Evolutionary conservation across 2,113 vertebrate species (phyloP).

Genomic region (Anarrhichthys ocellatus): DNA sequence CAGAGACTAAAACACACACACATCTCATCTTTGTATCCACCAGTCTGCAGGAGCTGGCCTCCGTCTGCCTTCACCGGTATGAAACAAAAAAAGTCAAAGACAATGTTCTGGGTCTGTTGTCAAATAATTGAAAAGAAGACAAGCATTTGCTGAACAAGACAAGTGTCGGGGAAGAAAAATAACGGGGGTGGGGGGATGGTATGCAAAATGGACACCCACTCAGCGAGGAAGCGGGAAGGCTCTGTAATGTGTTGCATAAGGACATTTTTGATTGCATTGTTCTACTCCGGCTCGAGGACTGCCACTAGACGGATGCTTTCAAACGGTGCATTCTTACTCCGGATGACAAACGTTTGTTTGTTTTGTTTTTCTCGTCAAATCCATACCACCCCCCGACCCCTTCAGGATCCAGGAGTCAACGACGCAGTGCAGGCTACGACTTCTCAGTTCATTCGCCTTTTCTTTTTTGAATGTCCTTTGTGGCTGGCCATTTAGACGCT

Average conservation of each 20-base stretch:
- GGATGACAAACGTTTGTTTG: not conserved
- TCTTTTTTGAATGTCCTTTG: not conserved
- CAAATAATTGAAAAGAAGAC: conserved; percentile 4
- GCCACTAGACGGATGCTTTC: conserved; percentile 3
- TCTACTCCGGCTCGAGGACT: conserved; percentile 12
- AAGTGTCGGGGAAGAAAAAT: conserved; percentile 30
- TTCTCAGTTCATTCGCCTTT: conserved; percentile 19
- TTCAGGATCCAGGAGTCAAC: conserved; percentile 6
- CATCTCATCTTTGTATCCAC: conserved; percentile 6
- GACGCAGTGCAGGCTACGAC: not conserved
- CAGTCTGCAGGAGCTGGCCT: conserved; percentile 20
- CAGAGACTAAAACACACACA: not conserved
- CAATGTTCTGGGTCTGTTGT: not conserved
- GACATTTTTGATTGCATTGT: conserved; percentile 31
- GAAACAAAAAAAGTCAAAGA: conserved; percentile 16
- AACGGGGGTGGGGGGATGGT: not conserved
- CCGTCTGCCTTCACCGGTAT: conserved; percentile 22
- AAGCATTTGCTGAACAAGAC: conserved; percentile 28
- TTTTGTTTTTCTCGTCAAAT: not conserved
- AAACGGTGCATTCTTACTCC: not conserved
- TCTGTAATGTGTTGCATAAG: conserved; percentile 42
- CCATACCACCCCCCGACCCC: not conserved
- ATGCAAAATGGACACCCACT: conserved; percentile 43
- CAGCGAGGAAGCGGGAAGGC: conserved; percentile 1
- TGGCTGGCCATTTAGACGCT: conserved; percentile 27